Evolutionary conservation across 2,888 invertebrate species (phyloP), one percentile per base, ranked within the genome.

Genomic region (Ormyrus pomaceus): DNA sequence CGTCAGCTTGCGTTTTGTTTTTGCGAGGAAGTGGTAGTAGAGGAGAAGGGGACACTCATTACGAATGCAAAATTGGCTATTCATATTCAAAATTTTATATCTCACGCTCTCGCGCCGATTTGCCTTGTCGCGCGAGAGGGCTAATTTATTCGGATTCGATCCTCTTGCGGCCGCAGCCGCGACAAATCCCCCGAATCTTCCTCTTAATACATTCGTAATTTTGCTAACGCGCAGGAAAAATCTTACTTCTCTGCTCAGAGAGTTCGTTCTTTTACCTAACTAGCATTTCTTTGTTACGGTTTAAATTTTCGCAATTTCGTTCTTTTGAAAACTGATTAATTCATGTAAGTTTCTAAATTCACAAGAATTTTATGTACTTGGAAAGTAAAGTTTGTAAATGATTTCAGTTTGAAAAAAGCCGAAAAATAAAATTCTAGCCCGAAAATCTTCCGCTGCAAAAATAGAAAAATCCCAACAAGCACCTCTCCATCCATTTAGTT

Each of bases 81-180:
- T 95, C 95, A 95, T 95, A 95, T 95, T 95, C 95, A 95, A 95
- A 95, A 95, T 95, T 95, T 95, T 95, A 95, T 95, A 95, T 95
- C 95, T 94, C 94, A 53, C 50, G 45, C 51, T 61, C 55, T 11
- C 66, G 58, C 77, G 34, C 34, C 34, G 85, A 86, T 76, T 77
- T 53, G 71, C 76, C 65, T 69, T 9, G n/a, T 19, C 59, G 46
- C 48, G 46, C n/a, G 19, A 53, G 9, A 19, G 56, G 48, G 78
- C 82, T 82, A 79, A 81, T 81, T 81, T 81, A 81, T 81, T 78
- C 81, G 70, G 69, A 71, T 81, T 81, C 78, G 81, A 75, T 80
- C 72, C 55, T 76, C 66, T 59, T 64, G 64, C 11, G 53, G 58
- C 34, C n/a, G 46, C 70, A 6, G 85, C 88, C 90, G 91, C 86